Base-by-base conservation (phyloP, 2,888 invertebrate species). In the Sinelater perroti region DNA sequence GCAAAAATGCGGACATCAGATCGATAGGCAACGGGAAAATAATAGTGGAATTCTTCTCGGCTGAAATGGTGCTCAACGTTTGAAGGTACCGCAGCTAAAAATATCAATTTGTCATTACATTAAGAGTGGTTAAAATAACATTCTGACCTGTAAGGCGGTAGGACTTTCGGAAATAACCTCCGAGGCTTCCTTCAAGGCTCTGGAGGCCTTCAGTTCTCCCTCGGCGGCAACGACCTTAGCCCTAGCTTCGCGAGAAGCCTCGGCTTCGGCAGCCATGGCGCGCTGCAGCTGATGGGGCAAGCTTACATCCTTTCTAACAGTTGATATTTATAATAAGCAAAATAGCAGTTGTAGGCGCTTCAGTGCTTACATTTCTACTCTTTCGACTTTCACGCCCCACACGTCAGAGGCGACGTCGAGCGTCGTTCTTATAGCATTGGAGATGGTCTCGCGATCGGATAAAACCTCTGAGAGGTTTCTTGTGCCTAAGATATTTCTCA, bases 41-140 rank as follows among this genome's bases (percentile, higher is more conserved):
- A 67, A 97, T 95, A 0, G 95, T 96, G 0, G 95, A 95, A 78
- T 95, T 95, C 80, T 95, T 95, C 80, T 97, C 95, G 0, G 93
- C 91, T 1, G 95, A 93, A 76, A 96, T 95, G 52, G 91, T 89
- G 80, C 86, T 94, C 54, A 97, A 80, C 0, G 96, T 96, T 81
- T 97, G 96, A 30, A 94, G 81, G 75, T 93, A 93, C n/a, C 93
- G 85, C 59, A 91, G 73, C 90, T 91, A 79, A 55, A 83, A 84
- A 30, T 8, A n/a, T n/a, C n/a, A n/a, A n/a, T n/a, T n/a, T n/a
- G n/a, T n/a, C n/a, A n/a, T n/a, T n/a, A n/a, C n/a, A n/a, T n/a
- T n/a, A n/a, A n/a, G n/a, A n/a, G n/a, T n/a, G n/a, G n/a, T n/a
- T n/a, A n/a, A n/a, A n/a, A n/a, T n/a, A n/a, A 26, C 2, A 26